These are phyloP conservation scores for Drosophila albomicans DNA, from an alignment of 1,140 invertebrate species.

Conservation along the genomic window DNA sequence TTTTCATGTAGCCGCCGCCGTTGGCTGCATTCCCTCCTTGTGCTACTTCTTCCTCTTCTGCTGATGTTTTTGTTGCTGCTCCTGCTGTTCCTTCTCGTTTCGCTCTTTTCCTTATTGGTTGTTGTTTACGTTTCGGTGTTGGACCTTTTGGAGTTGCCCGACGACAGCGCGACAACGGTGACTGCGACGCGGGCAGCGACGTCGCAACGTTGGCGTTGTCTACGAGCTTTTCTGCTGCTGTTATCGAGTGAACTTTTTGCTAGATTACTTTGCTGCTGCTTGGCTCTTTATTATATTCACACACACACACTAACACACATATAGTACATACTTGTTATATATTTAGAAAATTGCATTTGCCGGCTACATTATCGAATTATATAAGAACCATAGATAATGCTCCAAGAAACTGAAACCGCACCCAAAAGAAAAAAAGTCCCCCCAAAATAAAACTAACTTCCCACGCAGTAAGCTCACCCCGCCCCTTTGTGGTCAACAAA, in stretches of 20 bases:
- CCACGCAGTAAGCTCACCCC: conserved; percentile 7
- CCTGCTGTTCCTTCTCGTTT: conserved; percentile 39
- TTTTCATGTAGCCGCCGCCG: conserved; percentile 66
- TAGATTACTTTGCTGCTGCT: conserved; percentile 30
- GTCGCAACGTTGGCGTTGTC: conserved; percentile 23
- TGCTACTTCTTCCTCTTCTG: conserved; percentile 21
- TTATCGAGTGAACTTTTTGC: conserved; percentile 52
- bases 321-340: conserved; percentile 7
- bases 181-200: conserved; percentile 13
- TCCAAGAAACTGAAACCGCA: conserved; percentile 10
- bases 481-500: too few relatives aligned
- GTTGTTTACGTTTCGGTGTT: conserved; percentile 72
- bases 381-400: conserved; percentile 29
- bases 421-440: neutral
- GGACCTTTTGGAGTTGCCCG: conserved; percentile 67
- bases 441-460: conserved; percentile 4
- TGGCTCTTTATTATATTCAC: conserved; percentile 7
- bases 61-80: conserved; percentile 6
- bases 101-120: conserved; percentile 46
- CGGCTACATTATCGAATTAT: conserved; percentile 25
- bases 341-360: conserved; percentile 30
- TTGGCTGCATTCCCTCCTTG: conserved; percentile 53
- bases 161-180: conserved; percentile 23
- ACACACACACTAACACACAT: neutral
- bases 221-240: conserved; percentile 36